Conservation (phyloP, 2,797 vertebrate genomes). For the Pseudocheirus occidentalis region DNA sequence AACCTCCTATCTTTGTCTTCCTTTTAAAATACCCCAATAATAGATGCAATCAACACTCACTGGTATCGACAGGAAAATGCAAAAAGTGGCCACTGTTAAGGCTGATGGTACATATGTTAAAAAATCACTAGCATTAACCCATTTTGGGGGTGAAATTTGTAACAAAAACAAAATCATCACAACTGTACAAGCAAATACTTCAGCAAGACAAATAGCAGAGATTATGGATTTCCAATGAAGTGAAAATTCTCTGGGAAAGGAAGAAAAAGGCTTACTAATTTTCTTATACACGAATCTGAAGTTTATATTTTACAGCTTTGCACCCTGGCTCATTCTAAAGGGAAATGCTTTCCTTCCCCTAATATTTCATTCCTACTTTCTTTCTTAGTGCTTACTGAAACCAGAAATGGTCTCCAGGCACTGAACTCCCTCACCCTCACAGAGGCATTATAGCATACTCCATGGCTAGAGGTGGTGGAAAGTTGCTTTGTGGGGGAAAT, state of each 20-base stretch:
- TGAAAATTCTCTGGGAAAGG: neutral
- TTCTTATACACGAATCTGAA: neutral
- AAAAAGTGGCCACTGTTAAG: neutral
- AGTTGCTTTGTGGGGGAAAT: neutral
- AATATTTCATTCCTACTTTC: neutral
- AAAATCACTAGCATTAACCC: neutral
- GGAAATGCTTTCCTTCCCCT: neutral
- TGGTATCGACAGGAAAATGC: neutral
- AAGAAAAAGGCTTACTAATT: neutral
- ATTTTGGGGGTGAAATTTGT: slow-evolving; percentile 10
- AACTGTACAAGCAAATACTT: neutral
- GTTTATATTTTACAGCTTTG: neutral
- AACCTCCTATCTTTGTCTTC: slow-evolving; percentile 10
- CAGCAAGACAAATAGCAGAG: slow-evolving; percentile 4
- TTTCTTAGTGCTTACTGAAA: slow-evolving; percentile 4
- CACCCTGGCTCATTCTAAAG: neutral
- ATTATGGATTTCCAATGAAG: slow-evolving; percentile 4
- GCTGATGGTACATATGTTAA: neutral
- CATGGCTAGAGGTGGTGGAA: neutral
- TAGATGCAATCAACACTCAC: neutral
- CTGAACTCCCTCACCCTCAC: neutral
- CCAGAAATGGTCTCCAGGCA: neutral
- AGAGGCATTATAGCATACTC: neutral
- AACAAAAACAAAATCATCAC: neutral
- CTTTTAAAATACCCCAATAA: neutral